Base-by-base conservation (phyloP, 1,140 invertebrate genomes). In the Heliconius nattereri region DNA sequence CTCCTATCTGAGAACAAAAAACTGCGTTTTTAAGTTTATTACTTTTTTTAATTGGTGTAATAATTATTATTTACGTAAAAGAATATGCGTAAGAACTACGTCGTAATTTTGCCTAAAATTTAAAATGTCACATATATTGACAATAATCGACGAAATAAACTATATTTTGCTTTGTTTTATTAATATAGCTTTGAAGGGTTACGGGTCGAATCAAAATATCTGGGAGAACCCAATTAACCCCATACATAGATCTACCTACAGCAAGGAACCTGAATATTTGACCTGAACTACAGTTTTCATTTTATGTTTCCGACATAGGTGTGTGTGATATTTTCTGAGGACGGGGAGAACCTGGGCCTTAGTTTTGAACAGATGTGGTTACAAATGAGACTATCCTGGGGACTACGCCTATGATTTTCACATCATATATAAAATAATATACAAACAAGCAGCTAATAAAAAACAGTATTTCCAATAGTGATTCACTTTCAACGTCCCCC, bases 401-500 rank as follows among this genome's bases (percentile, higher is more conserved):
- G 40, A 2, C 3, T 45, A 45, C 13, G 40, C 13, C 40, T 1
- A 45, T 45, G 13, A 7, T 57, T 57, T 57, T n/a, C n/a, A 8
- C 1, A 35, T 35, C 6, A 35, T 57, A 57, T 23, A 57, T 57
- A 8, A 57, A 57, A 23, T 1, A 45, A 13, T 13, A 45, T 57
- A 29, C 60, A 66, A 66, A n/a, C 60, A 16, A 66, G 26, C 26
- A 23, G 49, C 54, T 60, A 11, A 60, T 26, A 66, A 66, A 66
- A 60, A 29, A 66, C 6, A 29, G 11, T 66, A 66, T 29, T 66
- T 13, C 23, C 60, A 66, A 66, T 66, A 66, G 60, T 66, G 60
- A 66, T 26, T 66, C 60, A 66, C 60, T 40, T 35, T 40, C 35
- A 40, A 72, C 19, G 40, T 73, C 78, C 57, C 57, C 54, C 11